These are phyloP conservation scores for Ophion costatus DNA, from an alignment of 2,888 invertebrate species.

Conservation along the genomic window DNA sequence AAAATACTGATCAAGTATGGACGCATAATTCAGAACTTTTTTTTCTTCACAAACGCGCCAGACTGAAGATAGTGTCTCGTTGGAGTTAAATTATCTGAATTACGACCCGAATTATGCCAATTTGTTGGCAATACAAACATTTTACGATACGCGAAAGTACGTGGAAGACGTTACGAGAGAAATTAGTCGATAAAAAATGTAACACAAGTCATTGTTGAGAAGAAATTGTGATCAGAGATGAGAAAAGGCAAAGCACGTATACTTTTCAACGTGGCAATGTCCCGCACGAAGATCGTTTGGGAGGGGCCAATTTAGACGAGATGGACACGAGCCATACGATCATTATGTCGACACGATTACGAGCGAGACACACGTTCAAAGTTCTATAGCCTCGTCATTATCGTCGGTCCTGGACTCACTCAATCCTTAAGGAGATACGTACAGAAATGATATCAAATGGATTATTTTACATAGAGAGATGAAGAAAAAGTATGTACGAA, in stretches of 20 bases:
- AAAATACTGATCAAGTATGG: neutral
- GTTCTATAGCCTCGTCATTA: constrained; percentile 51
- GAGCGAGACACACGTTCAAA: constrained; percentile 54
- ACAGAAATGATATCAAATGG: constrained; percentile 5
- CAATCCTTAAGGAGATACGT: constrained; percentile 49
- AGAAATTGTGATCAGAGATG: constrained; percentile 18
- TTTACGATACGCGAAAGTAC: too few relatives aligned
- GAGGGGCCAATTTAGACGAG: constrained; percentile 21
- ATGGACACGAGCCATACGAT: constrained; percentile 40
- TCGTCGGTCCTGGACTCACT: constrained; percentile 48
- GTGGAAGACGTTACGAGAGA: too few relatives aligned
- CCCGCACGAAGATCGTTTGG: neutral
- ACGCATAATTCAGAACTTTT: neutral
- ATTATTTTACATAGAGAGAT: neutral
- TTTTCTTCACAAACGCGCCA: constrained; percentile 3
- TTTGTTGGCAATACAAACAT: neutral
- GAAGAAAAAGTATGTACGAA: constrained; percentile 6
- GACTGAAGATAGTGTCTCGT: neutral
- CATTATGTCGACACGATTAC: constrained; percentile 45
- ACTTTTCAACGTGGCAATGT: constrained; percentile 24
- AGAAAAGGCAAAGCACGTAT: neutral
- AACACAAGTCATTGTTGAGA: too few relatives aligned
- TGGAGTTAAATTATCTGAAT: neutral
- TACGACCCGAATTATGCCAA: neutral
- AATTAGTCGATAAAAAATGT: too few relatives aligned